Conservation (phyloP, 2,888 invertebrate species). For the Campoplex nolae region DNA sequence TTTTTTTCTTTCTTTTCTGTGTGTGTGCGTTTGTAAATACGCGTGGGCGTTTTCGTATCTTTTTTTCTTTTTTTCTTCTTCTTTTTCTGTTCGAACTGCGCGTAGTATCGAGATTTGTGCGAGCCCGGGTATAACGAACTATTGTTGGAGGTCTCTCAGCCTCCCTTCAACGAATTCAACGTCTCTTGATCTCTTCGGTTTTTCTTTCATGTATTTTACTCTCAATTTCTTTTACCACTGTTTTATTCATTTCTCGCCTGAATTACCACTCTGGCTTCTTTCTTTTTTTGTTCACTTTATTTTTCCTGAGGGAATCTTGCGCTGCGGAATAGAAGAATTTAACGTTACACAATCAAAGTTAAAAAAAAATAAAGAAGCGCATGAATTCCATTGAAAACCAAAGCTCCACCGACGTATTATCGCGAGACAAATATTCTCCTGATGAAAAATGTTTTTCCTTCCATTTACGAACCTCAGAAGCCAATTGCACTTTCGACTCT, state of each 20-base stretch:
- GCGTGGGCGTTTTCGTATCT: conserved; percentile 8
- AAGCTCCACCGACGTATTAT: not conserved
- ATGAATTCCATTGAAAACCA: not conserved
- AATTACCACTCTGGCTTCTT: not conserved
- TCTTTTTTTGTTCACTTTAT: not conserved
- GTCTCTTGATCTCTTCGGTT: conserved; percentile 23
- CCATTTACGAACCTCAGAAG: not conserved
- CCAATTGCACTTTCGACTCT: not conserved
- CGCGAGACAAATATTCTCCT: not conserved
- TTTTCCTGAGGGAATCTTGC: not conserved
- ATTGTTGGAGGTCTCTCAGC: conserved; percentile 65
- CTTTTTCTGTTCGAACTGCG: not conserved
- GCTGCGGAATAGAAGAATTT: not conserved
- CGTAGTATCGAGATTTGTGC: not conserved
- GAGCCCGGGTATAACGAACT: conserved; percentile 69
- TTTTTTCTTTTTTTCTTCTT: not conserved
- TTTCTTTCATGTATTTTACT: conserved; percentile 20
- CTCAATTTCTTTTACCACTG: not conserved
- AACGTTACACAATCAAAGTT: conserved; percentile 9
- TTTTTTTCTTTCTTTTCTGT: not conserved
- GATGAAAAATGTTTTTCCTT: not conserved
- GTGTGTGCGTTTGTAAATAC: not conserved
- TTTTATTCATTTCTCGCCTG: conserved; percentile 24
- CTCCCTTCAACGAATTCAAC: conserved; percentile 8
- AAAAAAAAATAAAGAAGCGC: not conserved